These are phyloP conservation scores for Phrixothrix hirtus DNA, from an alignment of 2,888 invertebrate species.

Conservation along the genomic window DNA sequence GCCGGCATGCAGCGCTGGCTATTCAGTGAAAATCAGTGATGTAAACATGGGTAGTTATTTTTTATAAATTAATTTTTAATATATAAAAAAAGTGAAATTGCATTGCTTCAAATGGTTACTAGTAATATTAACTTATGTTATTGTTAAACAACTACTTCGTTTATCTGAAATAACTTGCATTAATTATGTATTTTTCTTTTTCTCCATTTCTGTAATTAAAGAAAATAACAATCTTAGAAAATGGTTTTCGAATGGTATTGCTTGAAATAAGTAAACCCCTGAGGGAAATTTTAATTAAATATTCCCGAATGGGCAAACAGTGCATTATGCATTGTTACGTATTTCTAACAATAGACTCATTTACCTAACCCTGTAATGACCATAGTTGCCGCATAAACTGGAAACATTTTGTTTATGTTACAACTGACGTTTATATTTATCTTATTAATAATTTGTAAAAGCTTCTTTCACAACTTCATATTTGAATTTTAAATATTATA, in stretches of 20 bases:
- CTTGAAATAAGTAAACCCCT: constrained; percentile 17
- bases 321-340: constrained; percentile 20
- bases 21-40: too few species aligned
- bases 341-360: constrained; percentile 27
- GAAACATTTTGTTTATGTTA: constrained; percentile 18
- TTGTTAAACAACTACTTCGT: too few species aligned
- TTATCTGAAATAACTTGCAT: too few species aligned
- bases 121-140: too few species aligned
- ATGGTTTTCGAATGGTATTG: constrained; percentile 3
- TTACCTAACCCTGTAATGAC: constrained; percentile 21
- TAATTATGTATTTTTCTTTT: too few species aligned
- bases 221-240: too few species aligned
- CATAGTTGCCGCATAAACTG: constrained; percentile 6
- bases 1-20: too few species aligned
- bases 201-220: too few species aligned
- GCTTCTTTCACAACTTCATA: neutral
- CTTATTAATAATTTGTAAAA: neutral
- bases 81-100: too few species aligned
- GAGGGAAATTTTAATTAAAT: constrained; percentile 17
- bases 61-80: neutral
- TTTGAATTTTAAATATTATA: too few species aligned
- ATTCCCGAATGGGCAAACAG: constrained; percentile 16
- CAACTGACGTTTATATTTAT: constrained; percentile 2
- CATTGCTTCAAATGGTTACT: too few species aligned
- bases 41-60: too few species aligned